phyloP scores from a whole-genome alignment of 1,140 invertebrate genomes.

The Leucophenga varia region DNA sequence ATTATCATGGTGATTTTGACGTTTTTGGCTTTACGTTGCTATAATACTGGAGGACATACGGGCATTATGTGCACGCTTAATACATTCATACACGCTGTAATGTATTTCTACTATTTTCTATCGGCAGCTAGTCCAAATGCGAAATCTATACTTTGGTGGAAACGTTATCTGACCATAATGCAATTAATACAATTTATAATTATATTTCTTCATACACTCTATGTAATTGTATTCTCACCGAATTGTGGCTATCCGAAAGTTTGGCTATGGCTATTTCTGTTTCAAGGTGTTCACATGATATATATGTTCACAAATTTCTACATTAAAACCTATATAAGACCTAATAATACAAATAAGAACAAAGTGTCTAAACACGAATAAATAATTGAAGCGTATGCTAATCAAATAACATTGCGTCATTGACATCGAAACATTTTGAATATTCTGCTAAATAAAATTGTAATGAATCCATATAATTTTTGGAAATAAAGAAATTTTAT shows the following conservation, averaged over 20 bases:
- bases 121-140: constrained; percentile 64
- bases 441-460: no score
- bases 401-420: no score
- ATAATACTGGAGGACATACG: constrained; percentile 63
- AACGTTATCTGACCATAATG: constrained; percentile 74
- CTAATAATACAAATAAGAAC: no score
- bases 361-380: no score
- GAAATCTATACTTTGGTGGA: constrained; percentile 75
- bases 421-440: no score
- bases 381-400: no score
- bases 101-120: constrained; percentile 76
- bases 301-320: constrained; percentile 81
- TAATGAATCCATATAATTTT: no score
- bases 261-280: constrained; percentile 60
- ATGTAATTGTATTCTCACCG: constrained; percentile 67
- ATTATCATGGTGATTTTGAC: constrained; percentile 49
- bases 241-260: constrained; percentile 71
- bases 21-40: constrained; percentile 7
- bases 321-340: no score
- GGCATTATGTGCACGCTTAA: constrained; percentile 73
- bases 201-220: constrained; percentile 63
- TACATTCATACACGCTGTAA: constrained; percentile 72
- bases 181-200: constrained; percentile 76
- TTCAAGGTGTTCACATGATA: constrained; percentile 71
- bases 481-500: no score